Evolutionary conservation across 2,113 vertebrate species (phyloP), one percentile per base, ranked within the genome.

Genomic region (Neotoma lepida): DNA sequence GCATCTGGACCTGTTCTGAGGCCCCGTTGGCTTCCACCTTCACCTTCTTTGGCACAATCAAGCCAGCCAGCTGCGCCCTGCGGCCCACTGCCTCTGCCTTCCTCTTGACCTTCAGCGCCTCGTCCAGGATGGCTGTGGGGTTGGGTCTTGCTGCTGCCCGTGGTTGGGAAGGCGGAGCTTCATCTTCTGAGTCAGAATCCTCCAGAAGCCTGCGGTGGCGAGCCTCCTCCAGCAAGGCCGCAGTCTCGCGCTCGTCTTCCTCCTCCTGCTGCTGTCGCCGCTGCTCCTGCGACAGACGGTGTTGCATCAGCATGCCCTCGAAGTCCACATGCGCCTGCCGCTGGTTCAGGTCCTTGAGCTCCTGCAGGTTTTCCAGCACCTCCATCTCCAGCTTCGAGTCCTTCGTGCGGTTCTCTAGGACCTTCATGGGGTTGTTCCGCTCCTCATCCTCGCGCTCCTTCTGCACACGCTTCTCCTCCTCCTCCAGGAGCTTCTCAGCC

Each of bases 381-480:
- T 99, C 99, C 99, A 99, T 99, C 97, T 99, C 99, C 98, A 99
- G 98, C 97, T 99, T 99, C 4, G 99, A 99, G 97, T 99, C 99
- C 93, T 99, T 99, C 17, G 99, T 99, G 35, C 99, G 98, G 96
- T 99, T 99, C 98, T 99, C 99, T 95, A 99, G 97, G 76, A 99
- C 99, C 99, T 99, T 99, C 99, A 99, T 99, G 51, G 99, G 99
- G 64, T 99, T 99, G 98, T 99, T 99, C 17, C 99, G 98, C 95
- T 99, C 99, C 71, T 99, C 99, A 0, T 99, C 99, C 64, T 99
- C 99, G 56, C 99, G 98, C 41, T 99, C 99, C 95, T 98, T 98
- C 96, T 99, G 98, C 61, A 99, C 93, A 73, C 99, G 98, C 80
- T 99, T 99, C 97, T 99, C 99, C 94, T 99, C 99, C 91, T 99